Base-by-base conservation (phyloP, 2,888 invertebrate genomes). In the Drosophila percnosoma region DNA sequence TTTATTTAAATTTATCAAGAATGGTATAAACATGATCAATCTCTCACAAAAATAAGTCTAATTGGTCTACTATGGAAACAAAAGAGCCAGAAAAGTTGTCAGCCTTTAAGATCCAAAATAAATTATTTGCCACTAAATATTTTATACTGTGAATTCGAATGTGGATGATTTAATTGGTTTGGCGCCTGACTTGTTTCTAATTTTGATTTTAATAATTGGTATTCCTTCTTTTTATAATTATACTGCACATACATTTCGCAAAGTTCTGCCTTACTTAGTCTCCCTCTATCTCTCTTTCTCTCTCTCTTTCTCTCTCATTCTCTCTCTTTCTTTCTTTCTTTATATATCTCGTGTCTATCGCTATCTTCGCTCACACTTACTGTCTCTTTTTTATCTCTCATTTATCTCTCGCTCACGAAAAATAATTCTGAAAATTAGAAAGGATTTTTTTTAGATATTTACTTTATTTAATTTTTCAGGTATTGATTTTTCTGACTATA, bases 291-390 rank as follows among this genome's bases (percentile, higher is more conserved):
- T 24, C 13, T 27, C 24, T 8, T 7, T 45, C 24, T 13, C 21
- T 27, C 4, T 48, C n/a, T n/a, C n/a, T n/a, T 1, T 45, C 24
- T 58, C n/a, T 48, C 52, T 31, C 13, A 33, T 3, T 24, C 24
- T 27, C 27, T 27, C 4, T 48, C n/a, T n/a, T 49, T 34, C 33
- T 24, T 3, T 13, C 24, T 34, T 0, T 10, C 24, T 38, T n/a
- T 40, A n/a, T n/a, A n/a, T n/a, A n/a, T 10, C 18, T 18, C 11
- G 52, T 55, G 13, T 6, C 24, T n/a, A 5, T 49, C 40, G 34
- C 59, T 42, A 29, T 64, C n/a, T 27, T 53, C 11, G 29, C 34
- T 74, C 59, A 55, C 74, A 70, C 52, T 70, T 74, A 59, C 54
- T 42, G 66, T 69, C 62, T 63, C 42, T 70, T 8, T 31, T 8